Base-by-base conservation (phyloP, 2,113 vertebrate genomes). In the Chauna torquata region DNA sequence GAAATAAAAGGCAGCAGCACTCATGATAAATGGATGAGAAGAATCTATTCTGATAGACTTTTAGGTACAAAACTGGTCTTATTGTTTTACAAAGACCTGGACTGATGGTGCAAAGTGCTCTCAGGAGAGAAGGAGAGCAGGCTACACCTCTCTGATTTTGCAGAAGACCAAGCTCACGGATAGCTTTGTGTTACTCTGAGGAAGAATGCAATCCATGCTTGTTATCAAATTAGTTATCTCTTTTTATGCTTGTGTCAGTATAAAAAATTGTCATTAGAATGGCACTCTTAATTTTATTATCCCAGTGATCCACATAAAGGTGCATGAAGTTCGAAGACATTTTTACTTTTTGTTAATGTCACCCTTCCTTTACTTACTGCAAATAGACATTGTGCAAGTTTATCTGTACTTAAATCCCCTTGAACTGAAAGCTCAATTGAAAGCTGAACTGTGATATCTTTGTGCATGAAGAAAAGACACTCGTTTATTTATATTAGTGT, bases 401-500 rank as follows among this genome's bases (percentile, higher is more conserved):
- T 76, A 54, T 85, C 65, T 89, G 49, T 82, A 45, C 89, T 94
- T 94, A 94, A 90, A 88, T 75, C 27, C 68, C 34, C 52, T 88
- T 82, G 82, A 95, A 71, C 78, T 49, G 45, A 55, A 89, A 78
- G 66, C 57, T 72, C 0, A 1, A 23, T 24, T 72, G 83, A 88
- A 95, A 49, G n/a, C 70, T 94, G 80, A 89, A 38, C 55, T 66
- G 40, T 78, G 82, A 64, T 80, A 76, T 90, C 87, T 94, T 88
- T 90, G 55, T 92, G 65, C 74, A 77, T 44, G 59, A 94, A 91
- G 76, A 89, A 94, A 94, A 86, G 61, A 77, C 62, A 45, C 58
- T 91, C 13, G 81, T 96, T 96, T 91, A 68, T 96, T 94, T 94
- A 77, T 77, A 96, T 93, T 94, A 93, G 77, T 71, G 87, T 88